Percentiles rank a stretch among this genome's conserved stretches.
These are phyloP conservation scores for Podocnemis expansa DNA, from an alignment of 2,113 vertebrate genomes.

Conservation along the genomic window DNA sequence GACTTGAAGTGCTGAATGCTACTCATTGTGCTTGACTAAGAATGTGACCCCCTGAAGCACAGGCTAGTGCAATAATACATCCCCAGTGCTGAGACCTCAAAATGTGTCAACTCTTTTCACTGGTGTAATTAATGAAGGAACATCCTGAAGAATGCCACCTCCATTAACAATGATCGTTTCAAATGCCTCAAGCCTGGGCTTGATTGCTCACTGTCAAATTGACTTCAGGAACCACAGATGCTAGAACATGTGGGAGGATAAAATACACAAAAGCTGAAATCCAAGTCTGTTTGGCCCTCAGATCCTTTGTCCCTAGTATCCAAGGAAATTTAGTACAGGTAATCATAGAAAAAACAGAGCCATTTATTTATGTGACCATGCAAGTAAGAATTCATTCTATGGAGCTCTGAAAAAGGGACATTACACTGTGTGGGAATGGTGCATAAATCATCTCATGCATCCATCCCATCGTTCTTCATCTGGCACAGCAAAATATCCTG, in stretches of 20 bases:
- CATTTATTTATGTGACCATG: too few relatives aligned
- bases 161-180: neutral
- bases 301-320: neutral
- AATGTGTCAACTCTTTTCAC: neutral
- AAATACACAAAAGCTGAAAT: too few relatives aligned
- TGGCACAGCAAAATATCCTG: neutral
- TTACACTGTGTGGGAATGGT: too few relatives aligned
- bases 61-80: neutral
- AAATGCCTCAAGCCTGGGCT: neutral
- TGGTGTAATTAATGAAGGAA: neutral
- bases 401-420: too few relatives aligned
- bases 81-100: neutral
- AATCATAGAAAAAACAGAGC: too few relatives aligned
- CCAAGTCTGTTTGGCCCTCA: neutral
- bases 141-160: neutral
- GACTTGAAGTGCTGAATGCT: neutral
- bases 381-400: too few relatives aligned
- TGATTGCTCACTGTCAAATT: neutral
- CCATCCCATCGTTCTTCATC: neutral
- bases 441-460: too few relatives aligned
- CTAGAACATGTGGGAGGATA: neutral
- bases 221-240: neutral
- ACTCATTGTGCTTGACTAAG: too few relatives aligned
- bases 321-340: too few relatives aligned
- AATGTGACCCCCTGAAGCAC: neutral